phyloP scores from a whole-genome alignment of 2,888 invertebrate genomes.

The Dastarcus helophoroides region DNA sequence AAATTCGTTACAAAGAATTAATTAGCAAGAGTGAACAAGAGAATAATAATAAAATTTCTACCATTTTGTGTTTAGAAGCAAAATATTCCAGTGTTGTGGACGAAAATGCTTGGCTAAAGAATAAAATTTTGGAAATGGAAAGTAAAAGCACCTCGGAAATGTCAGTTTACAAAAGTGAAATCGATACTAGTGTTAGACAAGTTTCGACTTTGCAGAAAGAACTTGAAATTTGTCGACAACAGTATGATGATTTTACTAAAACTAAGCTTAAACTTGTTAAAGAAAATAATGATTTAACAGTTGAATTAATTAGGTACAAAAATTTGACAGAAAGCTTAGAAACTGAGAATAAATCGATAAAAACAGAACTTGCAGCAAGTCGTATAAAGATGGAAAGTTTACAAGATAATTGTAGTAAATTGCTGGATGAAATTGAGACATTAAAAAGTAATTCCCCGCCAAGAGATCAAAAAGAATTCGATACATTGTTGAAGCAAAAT shows the following conservation, averaged over 20 bases:
- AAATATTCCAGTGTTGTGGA: constrained; percentile 6
- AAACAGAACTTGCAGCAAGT: constrained; percentile 5
- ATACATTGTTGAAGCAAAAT: constrained; percentile 9
- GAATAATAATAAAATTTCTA: constrained; percentile 4
- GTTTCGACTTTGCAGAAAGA: constrained; percentile 7
- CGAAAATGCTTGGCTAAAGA: constrained; percentile 9
- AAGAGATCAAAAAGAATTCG: background rate
- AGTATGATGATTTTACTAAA: constrained; percentile 7
- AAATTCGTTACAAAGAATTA: constrained; percentile 9
- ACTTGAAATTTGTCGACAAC: constrained; percentile 2
- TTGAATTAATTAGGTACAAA: constrained; percentile 5
- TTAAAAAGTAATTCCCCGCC: background rate
- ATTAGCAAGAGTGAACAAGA: constrained; percentile 6
- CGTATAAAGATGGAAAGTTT: constrained; percentile 5
- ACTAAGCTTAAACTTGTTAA: constrained; percentile 8
- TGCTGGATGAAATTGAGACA: constrained; percentile 1
- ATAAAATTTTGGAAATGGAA: constrained; percentile 9
- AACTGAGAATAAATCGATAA: constrained; percentile 6
- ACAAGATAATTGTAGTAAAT: constrained; percentile 1
- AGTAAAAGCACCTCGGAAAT: constrained; percentile 8
- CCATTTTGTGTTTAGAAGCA: constrained; percentile 4
- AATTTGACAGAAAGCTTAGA: constrained; percentile 6
- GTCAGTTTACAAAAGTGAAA: constrained; percentile 9
- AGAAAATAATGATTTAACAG: constrained; percentile 8
- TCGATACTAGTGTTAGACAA: constrained; percentile 9